These are phyloP conservation scores for Halcyon badia DNA, from an alignment of 2,797 vertebrate genomes.

Conservation along the genomic window DNA sequence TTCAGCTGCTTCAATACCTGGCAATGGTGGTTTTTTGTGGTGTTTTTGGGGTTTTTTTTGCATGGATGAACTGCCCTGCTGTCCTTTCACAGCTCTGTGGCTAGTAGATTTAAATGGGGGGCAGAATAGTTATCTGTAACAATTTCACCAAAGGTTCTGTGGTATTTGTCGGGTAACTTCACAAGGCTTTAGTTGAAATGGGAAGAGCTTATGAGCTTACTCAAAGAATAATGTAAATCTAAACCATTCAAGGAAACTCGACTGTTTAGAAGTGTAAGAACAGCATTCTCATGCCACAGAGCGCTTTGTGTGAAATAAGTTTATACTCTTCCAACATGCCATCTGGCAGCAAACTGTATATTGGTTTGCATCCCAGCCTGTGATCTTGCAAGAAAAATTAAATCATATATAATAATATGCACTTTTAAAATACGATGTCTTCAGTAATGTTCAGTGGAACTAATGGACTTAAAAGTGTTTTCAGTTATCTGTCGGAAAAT, in stretches of 20 bases:
- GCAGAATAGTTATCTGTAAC: not conserved
- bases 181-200: constrained; percentile 9
- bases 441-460: constrained; percentile 11
- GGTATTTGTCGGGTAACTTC: not conserved
- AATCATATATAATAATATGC: not conserved
- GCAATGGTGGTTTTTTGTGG: not conserved
- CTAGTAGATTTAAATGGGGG: not conserved
- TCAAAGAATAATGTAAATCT: constrained; percentile 26
- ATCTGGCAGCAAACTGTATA: constrained; percentile 62
- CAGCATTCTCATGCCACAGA: constrained; percentile 56
- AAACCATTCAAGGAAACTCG: constrained; percentile 33
- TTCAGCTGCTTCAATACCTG: not conserved
- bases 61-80: not conserved
- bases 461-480: constrained; percentile 1
- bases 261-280: constrained; percentile 60
- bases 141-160: not conserved
- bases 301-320: constrained; percentile 48
- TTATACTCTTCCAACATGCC: constrained; percentile 65
- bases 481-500: not conserved
- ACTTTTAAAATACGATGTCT: constrained; percentile 2
- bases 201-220: constrained; percentile 13
- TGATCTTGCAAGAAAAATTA: constrained; percentile 55
- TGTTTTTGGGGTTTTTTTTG: not conserved
- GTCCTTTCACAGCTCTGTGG: not conserved
- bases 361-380: constrained; percentile 55